Conservation (phyloP, 2,888 invertebrate genomes). For the Troilus luridus region DNA sequence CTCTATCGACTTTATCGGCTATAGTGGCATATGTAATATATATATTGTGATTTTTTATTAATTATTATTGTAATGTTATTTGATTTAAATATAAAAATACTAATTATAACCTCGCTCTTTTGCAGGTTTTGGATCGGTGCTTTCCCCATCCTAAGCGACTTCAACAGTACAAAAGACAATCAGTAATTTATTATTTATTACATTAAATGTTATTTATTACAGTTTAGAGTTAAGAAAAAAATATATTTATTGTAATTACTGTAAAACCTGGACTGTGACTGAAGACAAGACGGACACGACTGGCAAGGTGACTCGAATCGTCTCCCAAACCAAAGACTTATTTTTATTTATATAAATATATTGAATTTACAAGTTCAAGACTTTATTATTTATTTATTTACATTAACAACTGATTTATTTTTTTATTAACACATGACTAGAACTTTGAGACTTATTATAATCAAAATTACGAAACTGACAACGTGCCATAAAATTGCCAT, state of each 20-base stretch:
- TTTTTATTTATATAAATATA: slow-evolving; percentile 33
- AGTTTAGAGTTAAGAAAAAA: background rate
- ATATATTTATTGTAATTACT: slow-evolving; percentile 27
- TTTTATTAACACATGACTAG: slow-evolving; percentile 20
- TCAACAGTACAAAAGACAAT: slow-evolving; percentile 39
- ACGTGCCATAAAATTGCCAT: slow-evolving; percentile 33
- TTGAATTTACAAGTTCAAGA: background rate
- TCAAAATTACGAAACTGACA: background rate
- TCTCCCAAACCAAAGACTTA: slow-evolving; percentile 37
- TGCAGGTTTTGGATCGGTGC: background rate
- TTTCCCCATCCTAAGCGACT: background rate
- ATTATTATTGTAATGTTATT: too few relatives aligned
- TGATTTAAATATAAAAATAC: background rate
- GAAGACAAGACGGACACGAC: background rate
- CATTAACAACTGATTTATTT: slow-evolving; percentile 1
- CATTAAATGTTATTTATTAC: slow-evolving; percentile 2
- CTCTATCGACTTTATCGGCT: too few relatives aligned
- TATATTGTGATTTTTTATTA: too few relatives aligned
- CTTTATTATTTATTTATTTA: slow-evolving; percentile 38
- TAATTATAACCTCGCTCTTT: background rate
- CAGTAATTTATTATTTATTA: slow-evolving; percentile 13
- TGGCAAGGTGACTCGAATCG: slow-evolving; percentile 3
- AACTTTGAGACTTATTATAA: background rate
- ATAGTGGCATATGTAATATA: too few relatives aligned
- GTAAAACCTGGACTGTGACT: background rate